Evolutionary conservation across 37 sponge, comb jelly and placozoan genomes (phyloP), one percentile per base, ranked within the genome.

Genomic region (Hexactinellida sp.): DNA sequence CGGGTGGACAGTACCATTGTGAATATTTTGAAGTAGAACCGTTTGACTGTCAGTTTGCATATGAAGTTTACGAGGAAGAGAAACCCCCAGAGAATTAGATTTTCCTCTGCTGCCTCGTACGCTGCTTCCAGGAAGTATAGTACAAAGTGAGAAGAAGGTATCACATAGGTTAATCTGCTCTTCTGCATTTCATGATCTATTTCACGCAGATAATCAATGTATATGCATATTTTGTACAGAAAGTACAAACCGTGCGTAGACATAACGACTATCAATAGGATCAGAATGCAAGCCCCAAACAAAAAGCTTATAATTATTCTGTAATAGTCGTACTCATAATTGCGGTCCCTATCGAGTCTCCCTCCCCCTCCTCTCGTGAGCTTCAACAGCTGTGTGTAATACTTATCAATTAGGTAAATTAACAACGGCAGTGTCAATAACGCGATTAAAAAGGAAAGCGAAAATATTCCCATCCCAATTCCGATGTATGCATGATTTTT

Each of bases 1-100:
- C 76, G 76, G 34, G 13, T 23, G 5, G 30, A 63, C 25, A 63
- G 30, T 21, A 63, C 13, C 1, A 63, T 5, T 63, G 76, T 63
- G 13, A 63, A 63, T 63, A n/a, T 63, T 63, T 63, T 63, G 76
- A 63, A 63, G 76, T 63, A 63, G 34, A 63, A 63, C 30, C 5
- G 32, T n/a, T 63, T 63, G 34, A 21, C 30, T 3, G 30, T 63
- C 76, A 63, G 34, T 23, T 63, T 63, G 76, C 76, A 32, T 25
- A 63, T 63, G 30, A 25, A 63, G 34, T 63, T 63, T 10, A n/a
- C 76, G 3, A 63, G 76, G 13, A 63, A 63, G 32, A 63, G 34
- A 23, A 63, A 63, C 30, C 76, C 76, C 76, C 76, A 63, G 13
- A 63, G 30, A 7, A 63, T 25, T n/a, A 63, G 30, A n/a, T 63